phyloP scores from a whole-genome alignment of 2,797 vertebrate genomes.

The Thamnophis elegans region DNA sequence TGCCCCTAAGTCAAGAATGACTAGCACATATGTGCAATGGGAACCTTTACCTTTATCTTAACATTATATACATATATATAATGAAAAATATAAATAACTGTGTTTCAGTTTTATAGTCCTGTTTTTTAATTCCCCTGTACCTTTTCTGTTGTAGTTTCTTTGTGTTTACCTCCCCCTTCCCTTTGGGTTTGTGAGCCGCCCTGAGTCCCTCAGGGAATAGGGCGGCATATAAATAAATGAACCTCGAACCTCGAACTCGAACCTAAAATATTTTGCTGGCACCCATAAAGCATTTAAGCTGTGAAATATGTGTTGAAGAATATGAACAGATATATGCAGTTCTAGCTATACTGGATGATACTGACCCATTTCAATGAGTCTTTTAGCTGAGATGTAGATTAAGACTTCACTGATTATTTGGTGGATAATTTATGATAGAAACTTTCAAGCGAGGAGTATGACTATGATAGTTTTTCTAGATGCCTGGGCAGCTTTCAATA shows the following conservation, averaged over 20 bases:
- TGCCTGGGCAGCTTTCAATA: neutral
- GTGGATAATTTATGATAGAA: neutral
- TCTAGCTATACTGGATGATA: neutral
- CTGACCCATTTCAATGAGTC: neutral
- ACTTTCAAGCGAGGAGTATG: neutral
- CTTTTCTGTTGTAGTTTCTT: no score
- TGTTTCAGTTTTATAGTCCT: neutral
- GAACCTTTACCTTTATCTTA: no score
- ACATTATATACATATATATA: neutral
- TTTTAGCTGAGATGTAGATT: neutral
- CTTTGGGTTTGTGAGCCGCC: no score
- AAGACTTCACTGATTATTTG: neutral
- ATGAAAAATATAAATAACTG: neutral
- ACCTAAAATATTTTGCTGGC: constrained; percentile 8
- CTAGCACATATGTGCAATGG: no score
- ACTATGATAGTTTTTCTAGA: neutral
- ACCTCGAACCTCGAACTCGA: no score
- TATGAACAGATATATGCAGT: neutral
- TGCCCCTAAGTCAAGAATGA: no score
- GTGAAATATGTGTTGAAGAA: neutral
- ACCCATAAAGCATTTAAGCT: neutral
- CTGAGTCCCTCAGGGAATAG: no score
- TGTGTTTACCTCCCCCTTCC: no score
- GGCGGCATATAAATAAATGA: no score
- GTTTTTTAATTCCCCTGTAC: no score